Percentiles rank a stretch among this genome's conserved stretches.
Conservation (phyloP, 2,113 vertebrate genomes). For the Genyomyrus donnyi region DNA sequence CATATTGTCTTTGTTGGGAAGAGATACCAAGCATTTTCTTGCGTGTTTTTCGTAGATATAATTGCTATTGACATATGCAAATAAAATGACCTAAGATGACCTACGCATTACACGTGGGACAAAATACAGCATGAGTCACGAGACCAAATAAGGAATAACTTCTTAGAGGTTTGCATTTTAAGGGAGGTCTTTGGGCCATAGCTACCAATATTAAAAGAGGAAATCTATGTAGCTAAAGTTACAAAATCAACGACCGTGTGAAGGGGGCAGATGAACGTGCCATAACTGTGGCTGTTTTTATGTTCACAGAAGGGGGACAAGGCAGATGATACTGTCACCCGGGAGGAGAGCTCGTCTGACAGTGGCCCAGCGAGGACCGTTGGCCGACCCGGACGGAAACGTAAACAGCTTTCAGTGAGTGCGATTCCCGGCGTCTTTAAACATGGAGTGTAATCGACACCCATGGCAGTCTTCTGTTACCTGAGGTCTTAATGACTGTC, state of each 20-base stretch:
- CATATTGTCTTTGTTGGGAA: neutral
- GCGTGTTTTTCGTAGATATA: neutral
- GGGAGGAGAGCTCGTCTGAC: slow-evolving; percentile 70
- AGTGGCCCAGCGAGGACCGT: slow-evolving; percentile 67
- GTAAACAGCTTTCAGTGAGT: slow-evolving; percentile 82
- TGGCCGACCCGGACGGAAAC: slow-evolving; percentile 77
- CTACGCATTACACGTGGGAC: neutral
- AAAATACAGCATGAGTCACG: neutral
- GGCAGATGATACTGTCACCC: slow-evolving; percentile 62
- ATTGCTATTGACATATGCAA: neutral
- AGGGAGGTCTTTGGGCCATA: neutral
- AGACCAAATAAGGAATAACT: neutral
- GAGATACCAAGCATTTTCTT: neutral
- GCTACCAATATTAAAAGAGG: neutral
- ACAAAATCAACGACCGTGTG: neutral
- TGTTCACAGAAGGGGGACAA: slow-evolving; percentile 68
- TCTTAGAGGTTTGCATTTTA: neutral
- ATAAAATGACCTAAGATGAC: neutral
- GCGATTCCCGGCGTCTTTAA: neutral
- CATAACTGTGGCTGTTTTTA: neutral
- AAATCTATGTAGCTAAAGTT: neutral
- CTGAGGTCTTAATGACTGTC: neutral
- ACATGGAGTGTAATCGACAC: neutral
- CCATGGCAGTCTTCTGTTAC: neutral
- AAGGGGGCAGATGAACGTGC: neutral